Base-by-base conservation (phyloP, 2,797 vertebrate genomes). In the Tapirus indicus region DNA sequence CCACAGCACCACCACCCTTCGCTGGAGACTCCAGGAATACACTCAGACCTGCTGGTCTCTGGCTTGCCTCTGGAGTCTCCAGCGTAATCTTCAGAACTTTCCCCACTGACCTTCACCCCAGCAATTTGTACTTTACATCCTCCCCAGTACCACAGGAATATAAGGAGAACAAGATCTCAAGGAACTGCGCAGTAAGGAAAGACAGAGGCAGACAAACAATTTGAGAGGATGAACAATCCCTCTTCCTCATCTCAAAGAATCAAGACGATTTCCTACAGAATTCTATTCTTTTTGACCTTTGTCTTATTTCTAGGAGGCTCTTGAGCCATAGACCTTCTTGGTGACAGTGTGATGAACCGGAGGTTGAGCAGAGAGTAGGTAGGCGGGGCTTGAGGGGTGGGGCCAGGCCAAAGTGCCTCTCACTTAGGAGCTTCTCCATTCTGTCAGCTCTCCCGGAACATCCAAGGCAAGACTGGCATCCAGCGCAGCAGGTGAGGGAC, bases 361-460 rank as follows among this genome's bases (percentile, higher is more conserved):
- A 96, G 97, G 96, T 93, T 58, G 91, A 96, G 72, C 64, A 12
- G 47, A 86, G 64, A 75, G 88, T 41, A 21, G 49, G 94, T 85
- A 20, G 97, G 97, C 93, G 97, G 96, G 69, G 96, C 87, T 56
- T 95, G n/a, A 56, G 91, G 95, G 97, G 98, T 72, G 97, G 97
- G 93, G 95, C 78, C 54, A 89, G 94, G 87, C 80, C 95, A 64
- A 54, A 96, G 91, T 74, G 87, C 91, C 94, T 92, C 96, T 89
- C 13, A 71, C 66, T 87, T 27, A 11, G 94, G 71, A 94, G 97
- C 94, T 98, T 97, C 97, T 98, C 91, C 88, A 92, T 97, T 97
- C 97, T 91, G 72, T 78, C 83, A 95, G 83, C 79, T 71, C 88
- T 91, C 91, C 41, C 13, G 87, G 94, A 60, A 88, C 96, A 96